Percentiles rank a stretch among this genome's conserved stretches.
phyloP scores from a whole-genome alignment of 2,888 invertebrate genomes.

The Osedax frankpressi region DNA sequence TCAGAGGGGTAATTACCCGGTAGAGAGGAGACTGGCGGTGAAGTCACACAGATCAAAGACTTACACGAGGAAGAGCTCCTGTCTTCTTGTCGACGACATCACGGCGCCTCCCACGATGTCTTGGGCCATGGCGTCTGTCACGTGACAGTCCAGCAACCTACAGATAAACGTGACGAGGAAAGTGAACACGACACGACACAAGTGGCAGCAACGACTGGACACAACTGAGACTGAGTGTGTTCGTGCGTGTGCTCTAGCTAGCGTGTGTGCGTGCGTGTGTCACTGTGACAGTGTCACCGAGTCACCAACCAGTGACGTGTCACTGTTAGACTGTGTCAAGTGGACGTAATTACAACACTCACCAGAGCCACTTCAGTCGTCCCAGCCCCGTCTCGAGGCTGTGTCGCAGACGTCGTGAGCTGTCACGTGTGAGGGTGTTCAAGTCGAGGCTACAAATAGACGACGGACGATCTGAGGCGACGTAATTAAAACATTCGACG shows the following conservation, averaged over 20 bases:
- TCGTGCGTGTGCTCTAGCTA: background rate
- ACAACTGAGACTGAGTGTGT: background rate
- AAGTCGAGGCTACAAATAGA: background rate
- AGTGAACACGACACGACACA: constrained; percentile 4
- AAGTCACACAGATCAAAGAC: constrained; percentile 6
- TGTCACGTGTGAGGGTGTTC: background rate
- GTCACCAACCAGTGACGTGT: background rate
- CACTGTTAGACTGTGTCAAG: background rate
- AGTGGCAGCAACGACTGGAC: background rate
- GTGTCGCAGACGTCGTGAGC: background rate
- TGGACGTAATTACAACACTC: constrained; percentile 5
- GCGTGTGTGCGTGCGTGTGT: constrained; percentile 2
- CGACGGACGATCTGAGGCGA: background rate
- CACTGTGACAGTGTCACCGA: background rate
- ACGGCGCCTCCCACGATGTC: background rate
- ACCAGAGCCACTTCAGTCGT: background rate
- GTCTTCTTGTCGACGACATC: background rate
- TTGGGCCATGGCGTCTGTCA: background rate
- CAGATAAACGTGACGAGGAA: background rate
- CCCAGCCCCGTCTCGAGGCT: background rate
- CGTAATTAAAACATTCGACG: constrained; percentile 1
- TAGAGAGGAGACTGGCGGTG: background rate
- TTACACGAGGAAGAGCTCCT: background rate
- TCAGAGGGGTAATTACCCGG: constrained; percentile 3
- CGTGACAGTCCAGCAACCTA: background rate